Base-by-base conservation (phyloP, 1,140 invertebrate species). In the fruit fly (Drosophila melanogaster) region DNA sequence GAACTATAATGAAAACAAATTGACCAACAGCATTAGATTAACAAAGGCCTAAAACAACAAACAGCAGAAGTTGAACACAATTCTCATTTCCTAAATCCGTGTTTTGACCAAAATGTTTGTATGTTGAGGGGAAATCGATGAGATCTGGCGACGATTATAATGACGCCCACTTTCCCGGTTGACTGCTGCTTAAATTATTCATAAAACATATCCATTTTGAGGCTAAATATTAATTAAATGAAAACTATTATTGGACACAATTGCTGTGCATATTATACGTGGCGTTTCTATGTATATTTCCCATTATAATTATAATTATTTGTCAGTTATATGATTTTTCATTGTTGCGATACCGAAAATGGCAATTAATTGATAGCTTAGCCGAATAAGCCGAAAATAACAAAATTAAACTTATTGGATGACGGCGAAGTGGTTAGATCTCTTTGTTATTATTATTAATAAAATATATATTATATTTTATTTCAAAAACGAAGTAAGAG, bases 181-280 rank as follows among this genome's bases (percentile, higher is more conserved):
- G 40, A 35, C 51, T 65, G 59, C 54, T 55, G 49, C 59, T 60
- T 24, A 61, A 79, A 83, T 83, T 84, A 79, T 83, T 84, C 78
- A 85, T 78, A 86, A 77, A 77, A 58, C 53, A 70, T 56, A 69
- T 65, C 43, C 56, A 81, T 59, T 85, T 70, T 64, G 24, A 44
- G 51, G 19, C 74, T 75, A 81, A 75, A 81, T 87, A 75, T 87
- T 85, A 85, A 85, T 87, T 86, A 85, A 85, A 85, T 87, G 78
- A 67, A 69, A 51, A 61, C 66, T 74, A 70, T 74, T 77, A 77
- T 81, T 80, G 73, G 40, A 64, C 55, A 49, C 66, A 70, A 70
- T 70, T 69, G 66, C 44, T 56, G 62, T 79, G 71, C 75, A 66
- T 44, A 37, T 56, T 44, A 37, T 56, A 74, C 61, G 62, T 44